Evolutionary conservation across 53 echinoderm and acorn worm species (phyloP).

Genomic region (Echinarachnius parma): DNA sequence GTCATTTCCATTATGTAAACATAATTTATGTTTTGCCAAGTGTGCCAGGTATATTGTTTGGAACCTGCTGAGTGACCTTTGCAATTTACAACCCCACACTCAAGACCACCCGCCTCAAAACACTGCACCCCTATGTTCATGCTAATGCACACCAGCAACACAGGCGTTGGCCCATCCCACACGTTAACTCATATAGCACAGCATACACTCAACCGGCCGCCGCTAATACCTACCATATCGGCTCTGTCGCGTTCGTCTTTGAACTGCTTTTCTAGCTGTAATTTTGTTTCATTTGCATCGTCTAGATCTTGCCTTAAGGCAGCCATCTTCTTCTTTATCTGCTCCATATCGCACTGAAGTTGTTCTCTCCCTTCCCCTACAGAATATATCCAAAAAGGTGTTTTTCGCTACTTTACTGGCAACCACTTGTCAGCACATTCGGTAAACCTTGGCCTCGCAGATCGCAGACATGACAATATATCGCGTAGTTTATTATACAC

Average conservation of each 20-base stretch:
- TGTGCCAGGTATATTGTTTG: too few relatives aligned
- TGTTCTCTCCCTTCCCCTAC: slow-evolving; percentile 21
- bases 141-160: too few relatives aligned
- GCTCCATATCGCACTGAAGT: slow-evolving; percentile 31
- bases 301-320: slow-evolving; percentile 2
- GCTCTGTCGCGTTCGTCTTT: slow-evolving; percentile 23
- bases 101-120: too few relatives aligned
- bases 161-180: slow-evolving; percentile 46
- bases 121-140: too few relatives aligned
- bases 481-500: not conserved
- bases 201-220: not conserved
- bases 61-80: too few relatives aligned
- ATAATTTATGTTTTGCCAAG: too few relatives aligned
- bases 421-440: slow-evolving; percentile 42
- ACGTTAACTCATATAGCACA: not conserved
- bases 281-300: slow-evolving; percentile 3
- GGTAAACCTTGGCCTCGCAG: too few relatives aligned
- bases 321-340: slow-evolving; percentile 39
- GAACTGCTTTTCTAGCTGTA: slow-evolving; percentile 37
- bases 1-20: too few relatives aligned
- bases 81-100: too few relatives aligned
- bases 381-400: slow-evolving; percentile 20
- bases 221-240: slow-evolving; percentile 23
- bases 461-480: not conserved
- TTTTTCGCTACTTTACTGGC: not conserved